Conservation (phyloP, 2,888 invertebrate genomes). For the Ochropacha duplaris region DNA sequence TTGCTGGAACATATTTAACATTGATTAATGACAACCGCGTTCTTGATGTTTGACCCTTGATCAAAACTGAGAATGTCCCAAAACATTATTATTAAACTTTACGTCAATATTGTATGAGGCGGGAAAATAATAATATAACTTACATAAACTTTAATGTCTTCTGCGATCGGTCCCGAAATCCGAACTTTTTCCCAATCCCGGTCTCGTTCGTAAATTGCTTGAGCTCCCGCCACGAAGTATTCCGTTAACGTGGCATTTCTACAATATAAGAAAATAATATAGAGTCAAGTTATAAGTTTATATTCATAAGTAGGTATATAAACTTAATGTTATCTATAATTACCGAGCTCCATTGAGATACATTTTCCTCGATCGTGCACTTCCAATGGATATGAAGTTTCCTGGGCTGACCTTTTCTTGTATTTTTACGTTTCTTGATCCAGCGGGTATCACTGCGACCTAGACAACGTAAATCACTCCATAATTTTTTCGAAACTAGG, state of each 20-base stretch:
- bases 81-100: too few species aligned
- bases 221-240: slow-evolving; percentile 91
- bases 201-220: slow-evolving; percentile 90
- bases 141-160: slow-evolving; percentile 92
- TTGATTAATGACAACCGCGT: too few species aligned
- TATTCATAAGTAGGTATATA: not conserved
- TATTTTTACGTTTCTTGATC: slow-evolving; percentile 90
- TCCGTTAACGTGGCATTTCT: slow-evolving; percentile 89
- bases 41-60: too few species aligned
- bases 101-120: too few species aligned
- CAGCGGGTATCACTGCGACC: slow-evolving; percentile 89
- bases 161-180: slow-evolving; percentile 91
- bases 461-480: slow-evolving; percentile 34
- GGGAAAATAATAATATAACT: slow-evolving; percentile 43
- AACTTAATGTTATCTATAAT: slow-evolving; percentile 22
- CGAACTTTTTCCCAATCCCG: slow-evolving; percentile 90
- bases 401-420: slow-evolving; percentile 89
- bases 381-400: slow-evolving; percentile 91
- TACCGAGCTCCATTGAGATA: slow-evolving; percentile 91
- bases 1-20: slow-evolving; percentile 67
- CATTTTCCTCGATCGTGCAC: slow-evolving; percentile 86
- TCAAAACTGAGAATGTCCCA: too few species aligned
- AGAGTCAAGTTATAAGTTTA: not conserved
- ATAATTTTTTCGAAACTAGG: too few species aligned
- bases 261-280: slow-evolving; percentile 25